Evolutionary conservation across 2,113 vertebrate species (phyloP), one percentile per base, ranked within the genome.

Genomic region (Plecturocebus donacophilus): DNA sequence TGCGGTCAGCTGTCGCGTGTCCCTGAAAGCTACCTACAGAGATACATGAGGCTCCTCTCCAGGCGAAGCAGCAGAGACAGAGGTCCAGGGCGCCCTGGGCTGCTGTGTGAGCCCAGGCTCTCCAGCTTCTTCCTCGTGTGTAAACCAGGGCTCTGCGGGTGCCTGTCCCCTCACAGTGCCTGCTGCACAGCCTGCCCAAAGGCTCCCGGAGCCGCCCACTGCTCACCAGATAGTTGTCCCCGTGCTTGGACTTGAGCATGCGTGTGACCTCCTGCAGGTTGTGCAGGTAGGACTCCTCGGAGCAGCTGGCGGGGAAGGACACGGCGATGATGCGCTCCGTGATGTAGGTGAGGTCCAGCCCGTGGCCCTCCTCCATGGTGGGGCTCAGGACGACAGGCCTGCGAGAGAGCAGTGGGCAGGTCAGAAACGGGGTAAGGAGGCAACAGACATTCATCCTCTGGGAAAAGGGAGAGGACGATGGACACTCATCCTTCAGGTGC

Each of bases 161-260:
- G 17, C 35, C n/a, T 27, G 35, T 8, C 56, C 35, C 42, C 20
- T 5, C 38, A 35, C 0, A n/a, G 52, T 0, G 1, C 25, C 40
- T 61, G 4, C 66, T 47, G 3, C 20, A 30, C 49, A 25, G 27
- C 9, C 19, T 42, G n/a, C 52, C 64, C 21, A 42, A 12, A 61
- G 66, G 64, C 8, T 20, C 6, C n/a, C 25, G 9, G 16, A 8
- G 19, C 54, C 73, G 10, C 87, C 70, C 35, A 2, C 38, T 7
- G n/a, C 99, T 97, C 98, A 99, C 99, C 99, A 99, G 98, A 98
- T 99, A 99, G 98, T 99, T 99, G 97, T 99, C 99, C 0, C 99
- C 99, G 20, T 99, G 99, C 98, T 99, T 99, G 98, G 99, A 99
- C 98, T 99, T 99, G 54, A 99, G 99, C 99, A 99, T 99, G 76